Percentiles rank a stretch among this genome's conserved stretches.
Evolutionary conservation across 2,113 vertebrate genomes (phyloP).

Genomic region (Furnarius figulus): DNA sequence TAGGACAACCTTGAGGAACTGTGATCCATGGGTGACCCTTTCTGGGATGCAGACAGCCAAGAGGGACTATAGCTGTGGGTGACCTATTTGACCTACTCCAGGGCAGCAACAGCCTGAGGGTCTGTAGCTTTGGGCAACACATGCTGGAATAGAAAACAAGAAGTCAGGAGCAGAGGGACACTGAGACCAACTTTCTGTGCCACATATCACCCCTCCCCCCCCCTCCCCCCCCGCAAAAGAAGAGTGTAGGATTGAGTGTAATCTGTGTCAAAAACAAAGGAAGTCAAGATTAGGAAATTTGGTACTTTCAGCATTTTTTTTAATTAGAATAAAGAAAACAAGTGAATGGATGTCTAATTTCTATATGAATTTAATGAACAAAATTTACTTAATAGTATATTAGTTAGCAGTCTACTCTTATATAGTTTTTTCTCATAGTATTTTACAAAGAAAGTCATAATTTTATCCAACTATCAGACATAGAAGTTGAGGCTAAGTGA

Average conservation of each 20-base stretch:
- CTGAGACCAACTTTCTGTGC: not conserved
- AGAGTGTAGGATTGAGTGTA: not conserved
- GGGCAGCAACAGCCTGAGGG: not conserved
- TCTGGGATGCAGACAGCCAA: not conserved
- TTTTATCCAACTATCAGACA: not conserved
- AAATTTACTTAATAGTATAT: not conserved
- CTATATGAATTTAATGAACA: not conserved
- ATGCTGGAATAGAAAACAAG: not conserved
- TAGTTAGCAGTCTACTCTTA: not conserved
- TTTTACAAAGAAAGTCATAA: not conserved
- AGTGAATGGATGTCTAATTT: not conserved
- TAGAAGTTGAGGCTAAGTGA: not conserved
- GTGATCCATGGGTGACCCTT: not conserved
- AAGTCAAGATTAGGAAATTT: not conserved
- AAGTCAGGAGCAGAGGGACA: not conserved
- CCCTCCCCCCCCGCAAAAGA: not conserved
- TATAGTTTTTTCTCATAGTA: not conserved
- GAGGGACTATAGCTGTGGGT: not conserved
- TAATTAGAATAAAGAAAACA: not conserved
- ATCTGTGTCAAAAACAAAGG: not conserved
- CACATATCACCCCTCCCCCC: rapidly evolving
- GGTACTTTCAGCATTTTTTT: not conserved
- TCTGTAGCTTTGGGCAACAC: not conserved
- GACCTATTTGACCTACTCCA: not conserved
- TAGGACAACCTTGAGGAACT: not conserved